A percentile compares a stretch with the other conserved stretches of the same genome.
These are phyloP conservation scores for Rousettus madagascariensis DNA, from an alignment of 2,797 vertebrate species.

Conservation along the genomic window DNA sequence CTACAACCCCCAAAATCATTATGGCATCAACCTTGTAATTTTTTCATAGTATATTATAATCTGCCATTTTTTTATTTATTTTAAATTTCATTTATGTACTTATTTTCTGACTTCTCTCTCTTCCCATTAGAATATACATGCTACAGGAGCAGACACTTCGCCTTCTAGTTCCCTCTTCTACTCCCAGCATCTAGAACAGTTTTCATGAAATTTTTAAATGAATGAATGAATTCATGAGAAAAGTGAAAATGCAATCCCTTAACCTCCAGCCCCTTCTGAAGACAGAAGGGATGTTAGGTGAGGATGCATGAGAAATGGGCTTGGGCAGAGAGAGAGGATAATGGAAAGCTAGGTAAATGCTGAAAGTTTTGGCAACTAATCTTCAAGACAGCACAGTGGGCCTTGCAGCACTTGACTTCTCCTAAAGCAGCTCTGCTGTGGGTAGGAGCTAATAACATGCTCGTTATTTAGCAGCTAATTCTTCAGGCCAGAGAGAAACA, in stretches of 20 bases:
- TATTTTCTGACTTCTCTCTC: not conserved
- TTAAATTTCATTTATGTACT: not conserved
- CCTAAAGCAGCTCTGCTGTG: not conserved
- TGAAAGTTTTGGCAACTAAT: not conserved
- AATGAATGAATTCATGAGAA: not conserved
- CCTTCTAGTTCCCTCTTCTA: not conserved
- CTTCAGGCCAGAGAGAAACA: slow-evolving; percentile 16
- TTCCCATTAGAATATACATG: not conserved
- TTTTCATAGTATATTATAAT: not conserved
- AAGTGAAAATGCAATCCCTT: not conserved
- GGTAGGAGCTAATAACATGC: not conserved
- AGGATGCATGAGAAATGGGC: not conserved
- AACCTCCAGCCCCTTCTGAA: not conserved
- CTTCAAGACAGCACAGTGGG: not conserved
- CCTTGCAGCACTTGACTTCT: not conserved
- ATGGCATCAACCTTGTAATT: not conserved
- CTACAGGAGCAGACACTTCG: not conserved
- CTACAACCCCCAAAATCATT: not conserved
- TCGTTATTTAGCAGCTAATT: not conserved
- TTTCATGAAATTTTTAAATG: not conserved
- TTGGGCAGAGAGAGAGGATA: not conserved
- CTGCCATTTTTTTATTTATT: not conserved
- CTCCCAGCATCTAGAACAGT: not conserved
- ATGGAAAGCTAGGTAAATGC: not conserved
- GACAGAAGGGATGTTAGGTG: not conserved